Base-by-base conservation (phyloP, 2,113 vertebrate genomes). In the Puffinus mauretanicus region DNA sequence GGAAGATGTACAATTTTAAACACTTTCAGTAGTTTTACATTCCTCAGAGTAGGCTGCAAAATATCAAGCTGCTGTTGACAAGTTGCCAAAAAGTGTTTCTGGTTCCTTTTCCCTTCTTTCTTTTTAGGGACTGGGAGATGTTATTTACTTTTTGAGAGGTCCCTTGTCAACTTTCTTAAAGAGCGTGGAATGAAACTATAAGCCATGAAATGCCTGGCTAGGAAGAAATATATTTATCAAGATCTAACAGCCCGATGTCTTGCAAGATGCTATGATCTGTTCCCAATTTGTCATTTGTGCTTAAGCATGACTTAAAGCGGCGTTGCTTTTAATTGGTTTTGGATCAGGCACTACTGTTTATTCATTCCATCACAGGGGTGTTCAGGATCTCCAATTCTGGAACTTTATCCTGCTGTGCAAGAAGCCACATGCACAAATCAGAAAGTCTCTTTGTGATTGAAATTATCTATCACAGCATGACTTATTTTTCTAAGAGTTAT, bases 321-420 rank as follows among this genome's bases (percentile, higher is more conserved):
- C 94, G 30, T 77, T 83, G 34, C 5, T 90, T 93, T 90, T 95
- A 93, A 95, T 73, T 92, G 36, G 47, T 72, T 93, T 96, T 90
- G 44, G 54, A 95, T 93, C 52, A 90, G 10, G 15, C 44, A 49
- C 10, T 73, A 34, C 76, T 93, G 82, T 69, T 96, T 93, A 92
- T 94, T 92, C 27, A 7, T 90, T 88, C 54, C 46, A 90, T 90
- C 47, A 65, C 49, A 72, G 61, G 17, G 54, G 38, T 81, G 11
- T 70, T 95, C 36, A 77, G 40, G 11, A 62, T 92, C 54, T 83
- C 58, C 36, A 76, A 3, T 58, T 85, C 46, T 73, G 60, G 51
- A 92, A 77, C n/a, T 77, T 76, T 11, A 72, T 36, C 62, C 46
- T 81, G 79, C 71, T 92, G 66, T 77, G 49, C 2, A 18, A 93